Conservation (phyloP, 2,888 invertebrate genomes). For the Cephus pygmeus region DNA sequence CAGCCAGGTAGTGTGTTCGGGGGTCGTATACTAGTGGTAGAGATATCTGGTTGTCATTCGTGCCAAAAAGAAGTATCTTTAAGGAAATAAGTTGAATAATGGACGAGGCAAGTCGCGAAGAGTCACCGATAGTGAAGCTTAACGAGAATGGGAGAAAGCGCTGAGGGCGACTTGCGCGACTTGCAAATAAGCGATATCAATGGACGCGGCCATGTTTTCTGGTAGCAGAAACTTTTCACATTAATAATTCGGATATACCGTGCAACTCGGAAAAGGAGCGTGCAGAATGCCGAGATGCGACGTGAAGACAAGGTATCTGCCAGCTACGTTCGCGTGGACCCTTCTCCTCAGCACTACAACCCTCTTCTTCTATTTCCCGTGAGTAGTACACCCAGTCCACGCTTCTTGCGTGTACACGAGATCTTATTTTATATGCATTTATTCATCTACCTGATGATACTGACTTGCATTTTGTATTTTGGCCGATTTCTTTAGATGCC, state of each 20-base stretch:
- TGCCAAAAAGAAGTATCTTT: slow-evolving; percentile 41
- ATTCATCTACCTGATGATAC: not conserved
- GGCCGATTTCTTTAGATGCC: slow-evolving; percentile 76
- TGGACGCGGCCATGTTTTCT: slow-evolving; percentile 66
- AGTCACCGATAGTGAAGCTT: slow-evolving; percentile 30
- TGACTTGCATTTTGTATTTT: not conserved
- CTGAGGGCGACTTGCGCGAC: slow-evolving; percentile 34
- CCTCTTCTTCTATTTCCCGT: slow-evolving; percentile 98
- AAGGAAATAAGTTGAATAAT: slow-evolving; percentile 46
- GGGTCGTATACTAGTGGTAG: slow-evolving; percentile 35
- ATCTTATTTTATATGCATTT: not conserved
- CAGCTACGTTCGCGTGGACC: slow-evolving; percentile 98
- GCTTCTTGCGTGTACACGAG: slow-evolving; percentile 8
- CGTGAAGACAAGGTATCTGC: slow-evolving; percentile 95
- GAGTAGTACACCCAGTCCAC: slow-evolving; percentile 69
- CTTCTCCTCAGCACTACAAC: slow-evolving; percentile 92
- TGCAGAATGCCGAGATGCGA: slow-evolving; percentile 93
- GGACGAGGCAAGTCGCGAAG: slow-evolving; percentile 38
- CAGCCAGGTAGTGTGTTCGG: slow-evolving; percentile 43
- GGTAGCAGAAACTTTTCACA: slow-evolving; percentile 61
- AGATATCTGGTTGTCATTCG: not conserved
- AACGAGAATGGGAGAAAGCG: slow-evolving; percentile 38
- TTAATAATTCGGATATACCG: slow-evolving; percentile 33
- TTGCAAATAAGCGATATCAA: slow-evolving; percentile 43
- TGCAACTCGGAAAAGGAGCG: slow-evolving; percentile 26